Evolutionary conservation across 2,888 invertebrate genomes (phyloP), one percentile per base, ranked within the genome.

Genomic region (Cerceris rybyensis): DNA sequence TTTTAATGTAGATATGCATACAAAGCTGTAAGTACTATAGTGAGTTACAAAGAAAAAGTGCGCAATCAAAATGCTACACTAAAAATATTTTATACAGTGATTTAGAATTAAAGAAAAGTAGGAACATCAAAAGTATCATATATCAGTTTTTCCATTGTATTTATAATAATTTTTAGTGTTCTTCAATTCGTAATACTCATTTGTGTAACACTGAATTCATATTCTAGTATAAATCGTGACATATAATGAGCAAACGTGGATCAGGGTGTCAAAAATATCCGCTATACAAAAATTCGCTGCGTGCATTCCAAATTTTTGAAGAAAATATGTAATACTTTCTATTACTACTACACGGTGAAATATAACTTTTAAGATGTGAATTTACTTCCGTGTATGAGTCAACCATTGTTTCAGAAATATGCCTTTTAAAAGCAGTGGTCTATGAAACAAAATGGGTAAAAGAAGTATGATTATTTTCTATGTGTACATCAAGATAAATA

Each of bases 51-150:
- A 64, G 28, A 16, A 78, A 60, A 76, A 58, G 43, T 74, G 57
- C 60, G 65, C 61, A 76, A 83, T 81, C 78, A 79, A 83, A 81
- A 81, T 72, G 58, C 57, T 70, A 42, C 60, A 69, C 50, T 67
- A 54, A 70, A 73, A 39, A 72, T 81, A 79, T 83, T 80, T 85
- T 77, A 72, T 85, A 85, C 59, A 46, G 61, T 71, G 13, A 57
- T 80, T 75, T 77, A 67, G 70, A 77, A 66, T 78, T 66, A 55
- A 72, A 78, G 55, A 49, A 54, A 71, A 68, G 60, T 61, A 60
- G 16, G 6, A 73, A 49, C 52, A 68, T 69, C 11, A 54, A 61
- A 60, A 69, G n/a, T 78, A 78, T 65, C 13, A 13, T 41, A n/a
- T 58, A 76, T 76, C 14, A 13, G 60, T 64, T 74, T 8, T 57